These are phyloP conservation scores for Drosophila kanekoi DNA, from an alignment of 2,888 invertebrate species.

Conservation along the genomic window DNA sequence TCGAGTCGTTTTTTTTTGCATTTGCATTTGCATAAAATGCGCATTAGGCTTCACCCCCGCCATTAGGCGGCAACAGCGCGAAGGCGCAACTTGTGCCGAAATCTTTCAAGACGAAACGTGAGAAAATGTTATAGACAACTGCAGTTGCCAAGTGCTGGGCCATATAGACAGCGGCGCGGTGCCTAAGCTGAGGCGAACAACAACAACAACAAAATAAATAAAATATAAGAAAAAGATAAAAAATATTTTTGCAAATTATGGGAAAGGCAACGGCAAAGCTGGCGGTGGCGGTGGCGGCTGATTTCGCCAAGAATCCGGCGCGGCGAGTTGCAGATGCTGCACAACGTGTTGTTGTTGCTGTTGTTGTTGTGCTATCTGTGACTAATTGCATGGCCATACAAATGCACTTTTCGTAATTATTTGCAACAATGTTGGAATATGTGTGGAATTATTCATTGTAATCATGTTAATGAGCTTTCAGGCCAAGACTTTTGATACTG, in stretches of 20 bases:
- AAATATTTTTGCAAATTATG: constrained; percentile 81
- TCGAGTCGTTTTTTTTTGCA: constrained; percentile 5
- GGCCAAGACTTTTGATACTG: constrained; percentile 20
- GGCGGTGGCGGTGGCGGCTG: constrained; percentile 19
- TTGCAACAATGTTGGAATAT: constrained; percentile 59
- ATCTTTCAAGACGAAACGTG: constrained; percentile 80
- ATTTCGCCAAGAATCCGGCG: constrained; percentile 66
- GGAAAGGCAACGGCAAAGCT: constrained; percentile 69
- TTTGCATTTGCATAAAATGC: constrained; percentile 77
- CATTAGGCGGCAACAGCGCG: constrained; percentile 10
- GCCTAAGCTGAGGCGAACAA: constrained; percentile 30
- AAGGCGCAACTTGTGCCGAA: constrained; percentile 81
- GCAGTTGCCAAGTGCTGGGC: constrained; percentile 58
- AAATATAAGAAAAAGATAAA: constrained; percentile 61
- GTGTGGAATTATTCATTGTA: constrained; percentile 67
- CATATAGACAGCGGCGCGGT: constrained; percentile 17
- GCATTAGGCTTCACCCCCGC: constrained; percentile 77
- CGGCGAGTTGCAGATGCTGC: constrained; percentile 57
- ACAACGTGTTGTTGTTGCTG: constrained; percentile 21
- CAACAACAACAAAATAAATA: constrained; percentile 52
- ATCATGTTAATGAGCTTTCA: constrained; percentile 74
- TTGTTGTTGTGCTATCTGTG: constrained; percentile 58
- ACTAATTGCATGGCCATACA: constrained; percentile 77
- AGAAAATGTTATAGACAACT: constrained; percentile 77
- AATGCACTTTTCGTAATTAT: constrained; percentile 78